Conservation (phyloP, 2,113 vertebrate genomes). For the Callopanchax toddi region DNA sequence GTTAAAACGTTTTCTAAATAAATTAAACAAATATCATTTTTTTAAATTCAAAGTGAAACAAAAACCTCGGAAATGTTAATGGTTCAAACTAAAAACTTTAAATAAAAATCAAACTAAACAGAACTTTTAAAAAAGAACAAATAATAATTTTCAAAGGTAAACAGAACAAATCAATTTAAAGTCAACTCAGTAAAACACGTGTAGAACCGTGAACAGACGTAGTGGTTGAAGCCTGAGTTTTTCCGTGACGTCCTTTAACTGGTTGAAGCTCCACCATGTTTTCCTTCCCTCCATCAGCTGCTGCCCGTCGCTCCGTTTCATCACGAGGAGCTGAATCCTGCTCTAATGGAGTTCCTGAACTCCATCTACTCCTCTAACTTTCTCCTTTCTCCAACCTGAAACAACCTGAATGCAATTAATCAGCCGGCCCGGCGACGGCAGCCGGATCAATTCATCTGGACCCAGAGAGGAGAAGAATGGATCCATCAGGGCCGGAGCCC, state of each 20-base stretch:
- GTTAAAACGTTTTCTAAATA: too few species aligned
- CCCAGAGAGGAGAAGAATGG: constrained; percentile 19
- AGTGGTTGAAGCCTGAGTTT: not conserved
- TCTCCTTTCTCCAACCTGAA: constrained; percentile 49
- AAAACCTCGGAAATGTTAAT: too few species aligned
- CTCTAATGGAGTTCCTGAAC: constrained; percentile 61
- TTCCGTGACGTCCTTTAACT: not conserved
- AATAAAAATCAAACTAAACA: too few species aligned
- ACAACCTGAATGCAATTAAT: constrained; percentile 54
- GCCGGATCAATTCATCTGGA: constrained; percentile 54
- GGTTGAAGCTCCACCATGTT: too few species aligned
- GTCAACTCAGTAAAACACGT: too few species aligned
- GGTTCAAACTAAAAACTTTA: too few species aligned
- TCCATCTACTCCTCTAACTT: constrained; percentile 44
- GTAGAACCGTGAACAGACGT: too few species aligned
- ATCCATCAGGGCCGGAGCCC: constrained; percentile 25
- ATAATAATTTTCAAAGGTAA: too few species aligned
- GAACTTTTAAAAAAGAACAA: too few species aligned
- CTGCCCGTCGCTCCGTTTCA: constrained; percentile 37
- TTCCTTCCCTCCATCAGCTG: constrained; percentile 7
- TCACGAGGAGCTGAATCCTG: constrained; percentile 40
- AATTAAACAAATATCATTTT: too few species aligned
- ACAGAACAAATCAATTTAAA: too few species aligned
- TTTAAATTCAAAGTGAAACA: too few species aligned
- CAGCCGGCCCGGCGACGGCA: constrained; percentile 28